Base-by-base conservation (phyloP, 30 jellyfish, hydroid and myxozoan genomes). In the Aurelia coerulea region DNA sequence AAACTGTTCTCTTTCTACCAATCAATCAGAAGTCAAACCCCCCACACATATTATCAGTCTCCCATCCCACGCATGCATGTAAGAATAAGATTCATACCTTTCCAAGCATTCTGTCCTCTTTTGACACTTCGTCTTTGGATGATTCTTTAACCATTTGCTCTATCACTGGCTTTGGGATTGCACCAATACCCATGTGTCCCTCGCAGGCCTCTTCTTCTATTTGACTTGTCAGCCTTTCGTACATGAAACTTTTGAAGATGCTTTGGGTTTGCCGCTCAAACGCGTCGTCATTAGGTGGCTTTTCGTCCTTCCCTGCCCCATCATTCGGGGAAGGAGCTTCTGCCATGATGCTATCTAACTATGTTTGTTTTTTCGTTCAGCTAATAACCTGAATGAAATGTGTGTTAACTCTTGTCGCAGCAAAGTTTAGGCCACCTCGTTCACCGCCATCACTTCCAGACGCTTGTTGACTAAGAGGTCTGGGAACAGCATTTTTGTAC, bases 181-280 rank as follows among this genome's bases (percentile, higher is more conserved):
- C 80, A 2, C 92, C 98, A 46, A 93, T 97, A 70, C 71, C 60
- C 73, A 94, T 73, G 15, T 81, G 73, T 6, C 99, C 99, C 50
- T 84, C 96, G 19, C 49, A 17, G 23, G 97, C 92, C 60, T 89
- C 97, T 63, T 89, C 76, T 31, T 89, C 96, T 19, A 94, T 76
- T 60, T 75, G 88, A 73, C 99, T 94, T 7, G 90, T 78, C 69
- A 94, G 73, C 14, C 97, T 82, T 35, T 70, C 69, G 75, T 88
- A 94, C 90, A 94, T 65, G 73, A 94, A 89, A 41, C 74, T 66
- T 69, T 79, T 60, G 74, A 94, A 84, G 33, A 94, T 88, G 34
- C 75, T 66, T 73, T 88, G 90, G 6, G 99, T 88, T 56, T 94
- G 95, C 88, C 10, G 18, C 14, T 73, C 83, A 11, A 60, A 60